Conservation (phyloP, 2,797 vertebrate genomes). For the Hoplostethus mediterraneus region DNA sequence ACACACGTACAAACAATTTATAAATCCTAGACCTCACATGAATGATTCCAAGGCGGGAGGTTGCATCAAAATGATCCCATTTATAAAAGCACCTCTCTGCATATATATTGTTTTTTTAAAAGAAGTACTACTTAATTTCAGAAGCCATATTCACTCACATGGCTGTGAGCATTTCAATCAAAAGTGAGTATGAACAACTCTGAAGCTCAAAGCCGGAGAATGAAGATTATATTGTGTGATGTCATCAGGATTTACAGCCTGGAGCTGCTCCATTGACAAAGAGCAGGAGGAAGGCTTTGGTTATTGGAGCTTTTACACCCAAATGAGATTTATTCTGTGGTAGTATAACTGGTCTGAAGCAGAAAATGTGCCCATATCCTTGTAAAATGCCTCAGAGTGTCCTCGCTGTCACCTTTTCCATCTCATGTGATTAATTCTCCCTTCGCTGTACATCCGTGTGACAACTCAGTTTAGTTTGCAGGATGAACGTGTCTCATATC, state of each 20-base stretch:
- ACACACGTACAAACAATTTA: not conserved
- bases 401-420: constrained; percentile 61
- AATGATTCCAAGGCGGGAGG: not conserved
- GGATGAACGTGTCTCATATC: constrained; percentile 19
- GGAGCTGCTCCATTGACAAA: constrained; percentile 67
- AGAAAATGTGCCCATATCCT: constrained; percentile 63
- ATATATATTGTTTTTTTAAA: constrained; percentile 39
- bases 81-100: constrained; percentile 29
- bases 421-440: constrained; percentile 50
- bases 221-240: constrained; percentile 64
- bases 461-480: constrained; percentile 30
- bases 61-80: constrained; percentile 38
- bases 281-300: constrained; percentile 54
- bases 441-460: constrained; percentile 12
- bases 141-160: constrained; percentile 36
- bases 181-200: constrained; percentile 47
- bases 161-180: constrained; percentile 57
- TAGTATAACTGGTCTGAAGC: constrained; percentile 55
- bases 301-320: constrained; percentile 71
- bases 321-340: constrained; percentile 72
- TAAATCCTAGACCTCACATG: not conserved
- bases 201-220: constrained; percentile 55
- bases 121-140: constrained; percentile 51
- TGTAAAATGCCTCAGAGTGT: constrained; percentile 64
- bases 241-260: constrained; percentile 71